phyloP scores from a whole-genome alignment of 1,140 invertebrate genomes.

The Trichonephila clavipes region DNA sequence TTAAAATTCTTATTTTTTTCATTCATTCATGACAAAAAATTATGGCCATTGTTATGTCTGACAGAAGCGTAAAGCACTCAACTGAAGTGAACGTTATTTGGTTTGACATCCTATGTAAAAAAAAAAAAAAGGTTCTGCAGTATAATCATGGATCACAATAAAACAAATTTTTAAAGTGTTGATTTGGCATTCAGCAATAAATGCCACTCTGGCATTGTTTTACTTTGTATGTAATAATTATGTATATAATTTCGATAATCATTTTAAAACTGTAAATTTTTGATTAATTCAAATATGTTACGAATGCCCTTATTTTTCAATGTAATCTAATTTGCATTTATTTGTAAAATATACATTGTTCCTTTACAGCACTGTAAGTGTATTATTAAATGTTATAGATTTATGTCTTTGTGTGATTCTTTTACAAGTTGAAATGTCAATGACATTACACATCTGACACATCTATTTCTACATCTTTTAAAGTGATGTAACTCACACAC shows the following conservation, averaged over 20 bases:
- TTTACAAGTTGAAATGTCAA: too few relatives aligned
- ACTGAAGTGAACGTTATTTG: too few relatives aligned
- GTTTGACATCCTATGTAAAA: neutral
- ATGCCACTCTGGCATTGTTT: constrained; percentile 30
- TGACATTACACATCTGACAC: too few relatives aligned
- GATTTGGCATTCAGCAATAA: constrained; percentile 35
- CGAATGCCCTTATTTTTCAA: constrained; percentile 40
- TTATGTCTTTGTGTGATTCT: neutral
- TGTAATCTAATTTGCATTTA: constrained; percentile 56
- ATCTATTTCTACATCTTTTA: too few relatives aligned
- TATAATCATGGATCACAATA: neutral
- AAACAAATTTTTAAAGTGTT: constrained; percentile 2
- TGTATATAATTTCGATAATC: constrained; percentile 47
- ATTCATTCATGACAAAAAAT: neutral
- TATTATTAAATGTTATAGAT: constrained; percentile 75
- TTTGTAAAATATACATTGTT: constrained; percentile 69
- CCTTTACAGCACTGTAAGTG: constrained; percentile 74
- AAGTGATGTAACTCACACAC: too few relatives aligned
- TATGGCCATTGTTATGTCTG: neutral
- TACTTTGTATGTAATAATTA: neutral
- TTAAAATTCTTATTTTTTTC: neutral
- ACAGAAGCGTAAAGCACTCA: too few relatives aligned
- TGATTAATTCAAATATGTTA: constrained; percentile 30
- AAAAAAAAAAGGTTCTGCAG: constrained; percentile 11
- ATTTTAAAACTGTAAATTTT: constrained; percentile 38